A percentile compares a stretch with the other conserved stretches of the same genome.
These are phyloP conservation scores for Sander vitreus DNA, from an alignment of 2,113 vertebrate species.

Conservation along the genomic window DNA sequence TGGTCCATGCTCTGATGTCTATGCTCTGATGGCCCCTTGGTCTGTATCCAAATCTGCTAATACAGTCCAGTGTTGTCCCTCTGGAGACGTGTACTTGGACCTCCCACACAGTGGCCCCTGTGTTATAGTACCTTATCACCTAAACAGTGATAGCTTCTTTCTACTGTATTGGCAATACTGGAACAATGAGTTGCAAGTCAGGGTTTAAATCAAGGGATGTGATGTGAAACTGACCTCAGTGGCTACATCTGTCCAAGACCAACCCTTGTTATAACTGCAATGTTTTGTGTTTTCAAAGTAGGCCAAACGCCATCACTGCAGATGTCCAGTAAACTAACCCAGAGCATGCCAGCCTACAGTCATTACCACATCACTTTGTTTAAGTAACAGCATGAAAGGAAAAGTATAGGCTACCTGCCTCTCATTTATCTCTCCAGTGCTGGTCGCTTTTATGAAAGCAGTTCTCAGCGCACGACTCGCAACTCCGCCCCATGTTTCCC, in stretches of 20 bases:
- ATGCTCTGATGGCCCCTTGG: constrained; percentile 70
- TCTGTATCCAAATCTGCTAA: constrained; percentile 56
- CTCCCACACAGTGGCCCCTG: constrained; percentile 37
- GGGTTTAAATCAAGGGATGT: constrained; percentile 20
- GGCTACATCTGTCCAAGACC: neutral
- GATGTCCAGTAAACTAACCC: constrained; percentile 13
- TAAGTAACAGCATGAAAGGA: constrained; percentile 3
- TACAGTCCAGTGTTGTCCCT: constrained; percentile 55
- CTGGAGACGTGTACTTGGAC: constrained; percentile 17
- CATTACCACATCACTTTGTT: constrained; percentile 16
- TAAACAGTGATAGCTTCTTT: constrained; percentile 23
- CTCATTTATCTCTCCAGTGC: constrained; percentile 17
- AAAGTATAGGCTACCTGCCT: constrained; percentile 5
- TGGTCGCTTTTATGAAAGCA: constrained; percentile 20
- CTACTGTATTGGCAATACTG: constrained; percentile 43
- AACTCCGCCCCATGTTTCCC: constrained; percentile 58
- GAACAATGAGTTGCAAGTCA: constrained; percentile 3
- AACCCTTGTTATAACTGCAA: neutral
- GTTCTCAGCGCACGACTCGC: constrained; percentile 20
- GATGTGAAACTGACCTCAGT: constrained; percentile 21
- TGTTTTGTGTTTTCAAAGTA: neutral
- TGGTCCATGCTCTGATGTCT: constrained; percentile 70
- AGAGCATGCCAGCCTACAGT: neutral
- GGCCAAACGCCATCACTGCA: neutral
- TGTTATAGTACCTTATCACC: constrained; percentile 27